Percentiles rank a stretch among this genome's conserved stretches.
Conservation (phyloP, 2,113 vertebrate genomes). For the Varanus komodoensis region DNA sequence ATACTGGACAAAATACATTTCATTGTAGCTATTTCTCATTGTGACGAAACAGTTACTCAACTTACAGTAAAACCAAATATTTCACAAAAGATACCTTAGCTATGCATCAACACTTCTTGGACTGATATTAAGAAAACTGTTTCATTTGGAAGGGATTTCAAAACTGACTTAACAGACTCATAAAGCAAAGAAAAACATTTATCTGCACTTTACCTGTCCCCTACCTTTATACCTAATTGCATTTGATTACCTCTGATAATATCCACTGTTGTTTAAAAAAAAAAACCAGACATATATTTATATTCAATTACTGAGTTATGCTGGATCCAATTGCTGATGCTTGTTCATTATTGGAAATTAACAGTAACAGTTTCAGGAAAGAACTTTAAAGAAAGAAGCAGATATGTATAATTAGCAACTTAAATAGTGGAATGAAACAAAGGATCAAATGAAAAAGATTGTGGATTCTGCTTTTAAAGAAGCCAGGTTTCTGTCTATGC, state of each 20-base stretch:
- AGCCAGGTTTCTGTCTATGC: background rate
- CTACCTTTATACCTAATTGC: background rate
- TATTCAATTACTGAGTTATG: background rate
- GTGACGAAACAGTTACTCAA: conserved; percentile 18
- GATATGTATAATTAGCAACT: background rate
- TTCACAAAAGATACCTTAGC: conserved; percentile 47
- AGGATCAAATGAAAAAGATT: too few relatives aligned
- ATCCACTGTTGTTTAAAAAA: background rate
- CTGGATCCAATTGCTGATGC: background rate
- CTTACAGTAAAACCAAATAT: background rate
- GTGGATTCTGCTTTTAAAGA: background rate
- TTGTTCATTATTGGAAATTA: conserved; percentile 13
- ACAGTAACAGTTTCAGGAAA: background rate
- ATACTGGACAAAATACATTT: conserved; percentile 54
- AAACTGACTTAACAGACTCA: conserved; percentile 13
- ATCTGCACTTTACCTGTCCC: background rate
- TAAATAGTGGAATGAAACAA: background rate
- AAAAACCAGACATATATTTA: background rate
- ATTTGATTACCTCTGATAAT: background rate
- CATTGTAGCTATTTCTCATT: conserved; percentile 30
- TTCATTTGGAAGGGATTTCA: conserved; percentile 49
- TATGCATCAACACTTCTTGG: conserved; percentile 44
- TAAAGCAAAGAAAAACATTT: accelerated
- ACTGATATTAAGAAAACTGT: conserved; percentile 47
- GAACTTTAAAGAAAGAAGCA: background rate